Evolutionary conservation across 1,140 invertebrate species (phyloP).

Genomic region (Rhysida immarginata): DNA sequence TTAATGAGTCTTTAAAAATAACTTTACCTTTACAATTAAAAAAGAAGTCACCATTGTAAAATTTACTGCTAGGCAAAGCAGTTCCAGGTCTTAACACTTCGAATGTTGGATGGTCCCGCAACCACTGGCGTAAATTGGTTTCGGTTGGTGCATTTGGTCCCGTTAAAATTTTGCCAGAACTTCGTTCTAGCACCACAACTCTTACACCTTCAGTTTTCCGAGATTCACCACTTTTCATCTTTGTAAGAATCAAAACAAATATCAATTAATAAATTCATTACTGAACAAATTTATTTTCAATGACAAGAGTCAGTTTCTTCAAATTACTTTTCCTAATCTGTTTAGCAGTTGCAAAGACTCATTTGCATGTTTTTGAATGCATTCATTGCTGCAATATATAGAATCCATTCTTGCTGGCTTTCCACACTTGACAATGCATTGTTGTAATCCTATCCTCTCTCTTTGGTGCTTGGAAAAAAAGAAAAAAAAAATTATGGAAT

Average conservation of each 20-base stretch:
- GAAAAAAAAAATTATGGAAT: no score
- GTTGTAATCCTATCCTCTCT: no score
- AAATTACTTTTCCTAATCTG: constrained; percentile 10
- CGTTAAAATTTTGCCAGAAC: constrained; percentile 53
- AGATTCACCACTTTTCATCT: neutral
- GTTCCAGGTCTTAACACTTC: constrained; percentile 37
- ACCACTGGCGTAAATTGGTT: constrained; percentile 58
- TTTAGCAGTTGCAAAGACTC: constrained; percentile 39
- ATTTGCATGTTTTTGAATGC: constrained; percentile 68
- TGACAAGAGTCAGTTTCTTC: neutral
- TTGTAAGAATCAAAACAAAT: neutral
- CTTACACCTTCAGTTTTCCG: constrained; percentile 11
- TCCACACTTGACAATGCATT: constrained; percentile 19
- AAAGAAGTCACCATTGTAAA: neutral
- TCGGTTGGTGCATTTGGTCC: constrained; percentile 58
- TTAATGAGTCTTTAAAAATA: no score
- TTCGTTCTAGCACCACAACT: constrained; percentile 62
- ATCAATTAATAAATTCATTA: neutral
- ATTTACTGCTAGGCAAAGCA: constrained; percentile 1
- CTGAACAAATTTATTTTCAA: neutral
- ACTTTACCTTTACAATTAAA: no score
- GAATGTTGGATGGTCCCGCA: constrained; percentile 69
- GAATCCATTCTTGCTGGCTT: constrained; percentile 48
- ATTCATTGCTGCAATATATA: constrained; percentile 68
- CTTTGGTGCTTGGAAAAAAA: no score